Evolutionary conservation across 2,888 invertebrate species (phyloP), one percentile per base, ranked within the genome.

Genomic region (Escarpia spicata): DNA sequence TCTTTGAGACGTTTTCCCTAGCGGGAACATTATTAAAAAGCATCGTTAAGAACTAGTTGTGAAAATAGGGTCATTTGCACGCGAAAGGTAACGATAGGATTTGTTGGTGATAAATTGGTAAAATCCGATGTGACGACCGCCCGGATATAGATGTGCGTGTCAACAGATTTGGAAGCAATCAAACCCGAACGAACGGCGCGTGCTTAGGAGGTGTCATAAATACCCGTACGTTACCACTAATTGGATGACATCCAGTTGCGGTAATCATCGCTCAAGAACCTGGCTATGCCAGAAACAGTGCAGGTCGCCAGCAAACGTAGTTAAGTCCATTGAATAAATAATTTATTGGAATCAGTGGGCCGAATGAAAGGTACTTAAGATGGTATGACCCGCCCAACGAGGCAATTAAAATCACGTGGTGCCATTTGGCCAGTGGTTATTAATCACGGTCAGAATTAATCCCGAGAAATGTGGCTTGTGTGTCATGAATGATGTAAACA

Each of bases 181-280:
- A 52, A 52, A 52, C 9, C 45, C 52, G 26, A 60, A 19, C 75
- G 6, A 19, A 75, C 15, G 19, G 75, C 19, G 75, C 75, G 26
- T 75, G 75, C 15, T 15, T 19, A 19, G 75, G 19, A 75, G 26
- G 75, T 26, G 75, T 75, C 75, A 19, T 75, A 75, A 19, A 75
- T 26, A 75, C 75, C 75, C 75, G 75, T 75, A 75, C 26, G 75
- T 75, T 75, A 75, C 75, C 75, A 75, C 75, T 75, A 75, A 75
- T 75, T 75, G 75, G 75, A 6, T 26, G 75, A 75, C 75, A 75
- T 75, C 75, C 75, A 19, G 75, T 75, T 75, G 26, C 26, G 19
- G 19, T 4, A 75, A 75, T 75, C n/a, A 75, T 4, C n/a, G 19
- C 26, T 26, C 2, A 75, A 75, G 26, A 6, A 3, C 12, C 26